Percentiles rank a stretch among this genome's conserved stretches.
These are phyloP conservation scores for Drosophila atroscutellata DNA, from an alignment of 2,888 invertebrate species.

Conservation along the genomic window DNA sequence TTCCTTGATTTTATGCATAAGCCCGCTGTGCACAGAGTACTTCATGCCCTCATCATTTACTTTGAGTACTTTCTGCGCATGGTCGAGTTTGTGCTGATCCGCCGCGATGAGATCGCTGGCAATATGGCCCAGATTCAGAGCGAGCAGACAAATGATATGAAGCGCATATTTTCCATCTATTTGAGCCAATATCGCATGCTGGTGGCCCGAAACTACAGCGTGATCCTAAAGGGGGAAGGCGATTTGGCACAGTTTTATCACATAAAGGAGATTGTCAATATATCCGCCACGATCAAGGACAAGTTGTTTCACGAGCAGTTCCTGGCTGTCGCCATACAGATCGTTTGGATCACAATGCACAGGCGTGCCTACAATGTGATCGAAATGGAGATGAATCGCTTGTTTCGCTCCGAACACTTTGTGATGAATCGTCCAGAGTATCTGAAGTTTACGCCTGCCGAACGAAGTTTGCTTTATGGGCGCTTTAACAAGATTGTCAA, in stretches of 20 bases:
- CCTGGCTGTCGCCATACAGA: conserved; percentile 78
- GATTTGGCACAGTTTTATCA: conserved; percentile 81
- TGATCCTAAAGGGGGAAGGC: conserved; percentile 76
- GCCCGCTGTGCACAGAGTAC: conserved; percentile 73
- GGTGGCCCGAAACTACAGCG: conserved; percentile 83
- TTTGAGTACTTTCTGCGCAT: conserved; percentile 83
- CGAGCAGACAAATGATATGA: conserved; percentile 75
- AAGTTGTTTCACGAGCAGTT: conserved; percentile 80
- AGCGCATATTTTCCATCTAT: conserved; percentile 77
- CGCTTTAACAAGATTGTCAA: conserved; percentile 78
- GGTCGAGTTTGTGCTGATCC: conserved; percentile 82
- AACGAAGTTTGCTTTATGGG: conserved; percentile 80
- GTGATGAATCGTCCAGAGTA: conserved; percentile 63
- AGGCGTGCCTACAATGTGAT: conserved; percentile 80
- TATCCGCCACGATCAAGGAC: conserved; percentile 77
- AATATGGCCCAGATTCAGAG: conserved; percentile 78
- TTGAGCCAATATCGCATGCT: conserved; percentile 82
- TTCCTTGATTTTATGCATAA: conserved; percentile 82
- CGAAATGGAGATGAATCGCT: conserved; percentile 82
- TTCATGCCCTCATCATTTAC: conserved; percentile 83
- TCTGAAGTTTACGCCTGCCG: conserved; percentile 67
- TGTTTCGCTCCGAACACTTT: conserved; percentile 84
- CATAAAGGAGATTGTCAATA: conserved; percentile 71
- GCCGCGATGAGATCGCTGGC: conserved; percentile 80
- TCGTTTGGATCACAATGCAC: conserved; percentile 83